These are phyloP conservation scores for Lissonota sp. DNA, from an alignment of 2,888 invertebrate genomes.

Conservation along the genomic window DNA sequence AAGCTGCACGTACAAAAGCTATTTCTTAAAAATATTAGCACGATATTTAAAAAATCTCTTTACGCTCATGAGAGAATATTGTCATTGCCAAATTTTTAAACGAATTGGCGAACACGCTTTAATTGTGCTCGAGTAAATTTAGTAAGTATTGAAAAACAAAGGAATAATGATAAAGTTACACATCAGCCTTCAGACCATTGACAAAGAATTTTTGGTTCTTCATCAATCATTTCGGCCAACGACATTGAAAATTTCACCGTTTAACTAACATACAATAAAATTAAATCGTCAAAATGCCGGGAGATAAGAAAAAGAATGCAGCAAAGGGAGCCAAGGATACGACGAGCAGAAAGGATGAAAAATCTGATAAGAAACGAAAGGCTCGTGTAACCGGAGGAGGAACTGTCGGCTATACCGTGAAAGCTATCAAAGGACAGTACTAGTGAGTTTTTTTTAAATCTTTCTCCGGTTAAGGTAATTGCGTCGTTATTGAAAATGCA, in stretches of 20 bases:
- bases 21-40: neutral
- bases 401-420: conserved; percentile 57
- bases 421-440: conserved; percentile 59
- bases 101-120: too few relatives aligned
- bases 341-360: neutral
- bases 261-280: neutral
- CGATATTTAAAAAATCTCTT: too few relatives aligned
- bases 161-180: conserved; percentile 8
- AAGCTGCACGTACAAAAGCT: too few relatives aligned
- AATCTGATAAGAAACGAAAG: conserved; percentile 38
- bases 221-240: conserved; percentile 45
- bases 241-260: conserved; percentile 38
- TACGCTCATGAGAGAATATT: too few relatives aligned
- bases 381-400: conserved; percentile 47
- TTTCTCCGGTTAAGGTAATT: too few relatives aligned
- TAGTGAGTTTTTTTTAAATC: conserved; percentile 50
- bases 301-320: conserved; percentile 27
- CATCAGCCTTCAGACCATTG: conserved; percentile 30
- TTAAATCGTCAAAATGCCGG: conserved; percentile 42
- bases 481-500: neutral
- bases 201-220: conserved; percentile 4
- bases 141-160: conserved; percentile 3
- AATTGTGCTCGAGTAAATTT: too few relatives aligned
- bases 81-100: too few relatives aligned
- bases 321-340: conserved; percentile 20